Percentiles rank a stretch among this genome's conserved stretches.
Evolutionary conservation across 2,113 vertebrate genomes (phyloP).

Genomic region (Mionectes macconnelli): DNA sequence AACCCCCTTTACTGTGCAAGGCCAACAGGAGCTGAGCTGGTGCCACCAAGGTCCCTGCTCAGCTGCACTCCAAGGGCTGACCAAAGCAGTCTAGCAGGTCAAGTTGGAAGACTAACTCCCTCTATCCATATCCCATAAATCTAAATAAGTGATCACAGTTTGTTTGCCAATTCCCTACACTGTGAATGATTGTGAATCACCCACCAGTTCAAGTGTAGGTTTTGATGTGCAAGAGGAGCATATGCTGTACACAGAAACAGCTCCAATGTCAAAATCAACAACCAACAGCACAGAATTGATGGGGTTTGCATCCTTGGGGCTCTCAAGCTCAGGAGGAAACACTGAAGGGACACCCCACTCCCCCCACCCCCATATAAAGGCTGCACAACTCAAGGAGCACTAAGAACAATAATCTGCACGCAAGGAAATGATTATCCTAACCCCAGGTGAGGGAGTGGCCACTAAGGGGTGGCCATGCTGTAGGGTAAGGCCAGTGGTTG

Average conservation of each 20-base stretch:
- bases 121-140: background rate
- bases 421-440: background rate
- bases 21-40: background rate
- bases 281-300: background rate
- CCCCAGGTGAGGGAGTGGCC: background rate
- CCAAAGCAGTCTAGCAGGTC: background rate
- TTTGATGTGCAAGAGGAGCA: background rate
- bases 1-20: background rate
- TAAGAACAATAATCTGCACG: background rate
- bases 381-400: background rate
- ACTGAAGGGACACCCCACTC: rapidly evolving
- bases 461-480: background rate
- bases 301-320: background rate
- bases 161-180: background rate
- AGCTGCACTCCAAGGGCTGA: background rate
- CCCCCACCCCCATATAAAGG: background rate
- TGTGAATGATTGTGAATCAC: background rate
- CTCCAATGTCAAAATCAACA: background rate
- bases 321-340: background rate
- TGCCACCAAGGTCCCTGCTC: background rate
- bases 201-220: background rate
- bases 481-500: background rate
- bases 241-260: background rate
- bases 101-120: background rate
- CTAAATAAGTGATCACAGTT: background rate